Evolutionary conservation across 2,113 vertebrate genomes (phyloP).

Genomic region (Bettongia penicillata): DNA sequence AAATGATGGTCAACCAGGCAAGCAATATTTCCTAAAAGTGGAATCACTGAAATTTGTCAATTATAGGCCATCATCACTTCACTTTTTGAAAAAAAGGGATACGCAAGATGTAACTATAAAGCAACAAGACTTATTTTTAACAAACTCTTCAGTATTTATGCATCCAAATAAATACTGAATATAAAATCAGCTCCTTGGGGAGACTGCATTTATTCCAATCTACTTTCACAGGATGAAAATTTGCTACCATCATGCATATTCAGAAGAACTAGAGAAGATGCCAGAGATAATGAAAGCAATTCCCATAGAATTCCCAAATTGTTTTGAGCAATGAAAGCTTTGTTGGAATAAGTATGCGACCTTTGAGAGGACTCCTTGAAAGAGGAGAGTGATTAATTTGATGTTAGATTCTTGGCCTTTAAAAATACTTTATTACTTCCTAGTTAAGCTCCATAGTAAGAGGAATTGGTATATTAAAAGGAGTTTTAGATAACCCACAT

Average conservation of each 20-base stretch:
- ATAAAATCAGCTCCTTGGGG: not conserved
- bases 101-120: not conserved
- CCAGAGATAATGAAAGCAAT: not conserved
- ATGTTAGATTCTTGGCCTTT: not conserved
- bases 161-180: not conserved
- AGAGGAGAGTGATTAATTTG: not conserved
- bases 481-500: not conserved
- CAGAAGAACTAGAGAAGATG: not conserved
- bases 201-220: fast-evolving
- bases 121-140: not conserved
- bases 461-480: not conserved
- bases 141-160: not conserved
- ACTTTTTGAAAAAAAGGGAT: constrained; percentile 21
- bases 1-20: not conserved
- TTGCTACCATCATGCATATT: not conserved
- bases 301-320: not conserved
- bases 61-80: not conserved
- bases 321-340: not conserved
- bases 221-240: not conserved
- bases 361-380: not conserved
- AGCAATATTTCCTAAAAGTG: not conserved
- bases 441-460: not conserved
- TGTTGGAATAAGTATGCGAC: not conserved
- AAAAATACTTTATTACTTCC: not conserved
- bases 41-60: not conserved